Evolutionary conservation across 2,113 vertebrate species (phyloP), one percentile per base, ranked within the genome.

Genomic region (Upupa epops): DNA sequence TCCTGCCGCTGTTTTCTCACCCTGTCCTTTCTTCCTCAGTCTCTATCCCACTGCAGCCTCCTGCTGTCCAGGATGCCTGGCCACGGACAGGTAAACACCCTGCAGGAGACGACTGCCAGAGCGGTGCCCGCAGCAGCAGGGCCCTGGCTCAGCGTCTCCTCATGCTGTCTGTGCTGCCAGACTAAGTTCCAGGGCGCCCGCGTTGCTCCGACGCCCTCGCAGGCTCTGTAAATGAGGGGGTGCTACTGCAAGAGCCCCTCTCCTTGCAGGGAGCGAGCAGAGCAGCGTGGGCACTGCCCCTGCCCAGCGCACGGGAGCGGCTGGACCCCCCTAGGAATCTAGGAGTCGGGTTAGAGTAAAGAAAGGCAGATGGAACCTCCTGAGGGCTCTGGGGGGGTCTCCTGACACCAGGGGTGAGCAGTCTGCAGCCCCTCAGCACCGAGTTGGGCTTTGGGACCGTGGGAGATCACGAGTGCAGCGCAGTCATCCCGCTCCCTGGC

Each of bases 1-100:
- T 91, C 22, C 66, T 83, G 56, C 13, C 54, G 19, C 14, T 73
- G 22, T 87, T 79, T 88, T 75, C 92, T 94, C 37, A 96, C 80
- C 51, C 49, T 94, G 24, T 90, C 60, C 72, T 96, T 94, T 93
- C 83, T 90, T 93, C 79, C 74, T 89, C 84, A 91, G 92, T 93
- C 94, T 87, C 79, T 92, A 40, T 86, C 92, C 36, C 87, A 84
- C 1, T 89, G 66, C 88, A 93, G 95, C 81, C 89, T 96, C 88
- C 82, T 94, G 61, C 94, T 95, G 51, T 88, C 92, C 93, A 95
- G 96, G 94, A 89, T 90, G 74, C 45, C 96, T 88, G 89, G 81
- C 77, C 66, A 89, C 0, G 79, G 89, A 95, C 96, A 97, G 96
- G 96, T 97, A 96, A 96, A 95, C 52, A 84, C 61, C 75, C 58